Evolutionary conservation across 2,888 invertebrate species (phyloP).

Genomic region (Caenorhabditis sp.): DNA sequence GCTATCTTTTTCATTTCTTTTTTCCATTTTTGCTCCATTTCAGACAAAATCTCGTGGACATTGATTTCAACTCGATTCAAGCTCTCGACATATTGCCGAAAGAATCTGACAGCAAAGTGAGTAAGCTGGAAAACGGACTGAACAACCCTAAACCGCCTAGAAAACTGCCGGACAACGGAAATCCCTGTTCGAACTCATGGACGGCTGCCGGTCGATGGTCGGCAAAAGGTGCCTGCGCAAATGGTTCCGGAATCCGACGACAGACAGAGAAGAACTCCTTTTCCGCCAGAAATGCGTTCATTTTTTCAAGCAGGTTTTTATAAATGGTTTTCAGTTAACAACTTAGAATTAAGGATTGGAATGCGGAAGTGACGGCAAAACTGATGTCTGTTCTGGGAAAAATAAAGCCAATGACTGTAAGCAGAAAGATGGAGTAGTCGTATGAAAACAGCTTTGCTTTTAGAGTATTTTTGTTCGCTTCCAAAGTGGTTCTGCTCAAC

Average conservation of each 20-base stretch:
- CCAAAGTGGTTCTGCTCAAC: conserved; percentile 43
- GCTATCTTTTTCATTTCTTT: neutral
- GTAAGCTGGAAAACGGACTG: neutral
- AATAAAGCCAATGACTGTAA: conserved; percentile 34
- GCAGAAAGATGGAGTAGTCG: too few species aligned
- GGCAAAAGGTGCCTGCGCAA: conserved; percentile 82
- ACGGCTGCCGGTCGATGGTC: conserved; percentile 85
- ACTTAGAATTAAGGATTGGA: conserved; percentile 46
- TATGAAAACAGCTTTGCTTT: neutral
- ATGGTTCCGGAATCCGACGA: conserved; percentile 85
- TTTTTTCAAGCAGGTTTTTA: conserved; percentile 84
- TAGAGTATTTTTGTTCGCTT: conserved; percentile 44
- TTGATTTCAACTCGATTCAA: conserved; percentile 79
- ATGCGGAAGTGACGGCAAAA: conserved; percentile 81
- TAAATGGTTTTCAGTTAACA: too few species aligned
- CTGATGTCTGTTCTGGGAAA: conserved; percentile 82
- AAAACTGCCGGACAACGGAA: conserved; percentile 6
- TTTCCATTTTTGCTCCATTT: conserved; percentile 1
- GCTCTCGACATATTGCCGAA: conserved; percentile 86
- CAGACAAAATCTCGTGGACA: conserved; percentile 73
- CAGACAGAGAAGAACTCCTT: conserved; percentile 83
- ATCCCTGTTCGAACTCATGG: conserved; percentile 81
- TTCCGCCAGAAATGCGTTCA: conserved; percentile 85
- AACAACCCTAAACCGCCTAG: neutral
- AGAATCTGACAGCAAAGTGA: conserved; percentile 42